A percentile compares a stretch with the other conserved stretches of the same genome.
These are phyloP conservation scores for Amblyraja radiata DNA, from an alignment of 2,797 vertebrate genomes.

Conservation along the genomic window DNA sequence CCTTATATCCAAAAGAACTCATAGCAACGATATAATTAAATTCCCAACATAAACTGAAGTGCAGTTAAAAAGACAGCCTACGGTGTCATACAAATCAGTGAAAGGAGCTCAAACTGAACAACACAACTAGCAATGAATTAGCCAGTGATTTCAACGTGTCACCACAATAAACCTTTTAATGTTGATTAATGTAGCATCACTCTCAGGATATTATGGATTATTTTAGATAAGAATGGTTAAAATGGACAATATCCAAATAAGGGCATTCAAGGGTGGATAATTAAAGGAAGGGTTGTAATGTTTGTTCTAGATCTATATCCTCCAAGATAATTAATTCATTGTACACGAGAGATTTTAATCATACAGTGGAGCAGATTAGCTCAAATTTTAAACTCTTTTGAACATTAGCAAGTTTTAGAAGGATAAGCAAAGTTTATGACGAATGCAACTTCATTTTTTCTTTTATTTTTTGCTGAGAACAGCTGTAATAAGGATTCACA, in stretches of 20 bases:
- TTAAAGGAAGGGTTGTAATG: neutral
- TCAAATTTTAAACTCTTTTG: neutral
- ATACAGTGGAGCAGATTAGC: neutral
- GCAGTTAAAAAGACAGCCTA: neutral
- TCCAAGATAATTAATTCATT: neutral
- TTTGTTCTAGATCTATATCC: neutral
- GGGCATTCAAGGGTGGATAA: too few relatives aligned
- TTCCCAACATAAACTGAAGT: neutral
- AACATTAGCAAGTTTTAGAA: neutral
- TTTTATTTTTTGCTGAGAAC: slow-evolving; percentile 34
- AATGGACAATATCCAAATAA: neutral
- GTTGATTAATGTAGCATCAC: neutral
- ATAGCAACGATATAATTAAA: neutral
- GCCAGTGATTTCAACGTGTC: neutral
- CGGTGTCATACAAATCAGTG: neutral
- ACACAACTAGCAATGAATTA: neutral
- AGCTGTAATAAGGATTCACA: slow-evolving; percentile 96
- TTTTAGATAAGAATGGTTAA: neutral
- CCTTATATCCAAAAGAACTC: neutral
- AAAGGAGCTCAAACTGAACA: too few relatives aligned
- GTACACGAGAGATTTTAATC: neutral
- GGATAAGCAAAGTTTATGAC: neutral
- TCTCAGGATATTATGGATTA: neutral
- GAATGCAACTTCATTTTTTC: neutral
- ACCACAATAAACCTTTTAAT: neutral